Percentiles rank a stretch among this genome's conserved stretches.
phyloP scores from a whole-genome alignment of 2,888 invertebrate species.

The Eubasilissa splendida region DNA sequence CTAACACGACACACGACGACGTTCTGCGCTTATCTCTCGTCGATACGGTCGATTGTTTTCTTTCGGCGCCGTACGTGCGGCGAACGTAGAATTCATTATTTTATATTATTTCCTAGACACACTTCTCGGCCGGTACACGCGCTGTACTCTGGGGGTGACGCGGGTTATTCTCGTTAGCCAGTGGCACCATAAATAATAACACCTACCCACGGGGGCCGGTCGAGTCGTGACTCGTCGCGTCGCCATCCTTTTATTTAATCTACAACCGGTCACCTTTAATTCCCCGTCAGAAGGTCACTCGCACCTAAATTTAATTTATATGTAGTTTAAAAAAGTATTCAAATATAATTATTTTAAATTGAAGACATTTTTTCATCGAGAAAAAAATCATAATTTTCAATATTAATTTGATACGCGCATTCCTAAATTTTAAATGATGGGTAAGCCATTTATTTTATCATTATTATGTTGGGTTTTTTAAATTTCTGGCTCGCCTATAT shows the following conservation, averaged over 20 bases:
- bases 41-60: conserved; percentile 2
- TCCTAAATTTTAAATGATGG: too few species aligned
- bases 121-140: background rate
- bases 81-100: conserved; percentile 12
- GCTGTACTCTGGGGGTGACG: conserved; percentile 20
- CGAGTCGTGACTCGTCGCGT: conserved; percentile 26
- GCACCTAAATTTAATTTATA: too few species aligned
- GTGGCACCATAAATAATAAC: conserved; percentile 23
- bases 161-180: conserved; percentile 16
- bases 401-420: too few species aligned
- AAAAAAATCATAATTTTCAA: too few species aligned
- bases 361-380: too few species aligned
- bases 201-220: background rate
- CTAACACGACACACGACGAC: too few species aligned
- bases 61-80: background rate
- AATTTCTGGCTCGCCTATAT: too few species aligned
- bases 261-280: background rate
- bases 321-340: too few species aligned
- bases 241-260: background rate
- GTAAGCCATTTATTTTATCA: too few species aligned
- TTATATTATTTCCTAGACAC: conserved; percentile 12
- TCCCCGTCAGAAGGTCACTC: background rate
- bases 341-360: too few species aligned
- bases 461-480: too few species aligned
- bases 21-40: too few species aligned